A percentile compares a stretch with the other conserved stretches of the same genome.
phyloP scores from a whole-genome alignment of 2,888 invertebrate species.

The Spilosoma lubricipeda region DNA sequence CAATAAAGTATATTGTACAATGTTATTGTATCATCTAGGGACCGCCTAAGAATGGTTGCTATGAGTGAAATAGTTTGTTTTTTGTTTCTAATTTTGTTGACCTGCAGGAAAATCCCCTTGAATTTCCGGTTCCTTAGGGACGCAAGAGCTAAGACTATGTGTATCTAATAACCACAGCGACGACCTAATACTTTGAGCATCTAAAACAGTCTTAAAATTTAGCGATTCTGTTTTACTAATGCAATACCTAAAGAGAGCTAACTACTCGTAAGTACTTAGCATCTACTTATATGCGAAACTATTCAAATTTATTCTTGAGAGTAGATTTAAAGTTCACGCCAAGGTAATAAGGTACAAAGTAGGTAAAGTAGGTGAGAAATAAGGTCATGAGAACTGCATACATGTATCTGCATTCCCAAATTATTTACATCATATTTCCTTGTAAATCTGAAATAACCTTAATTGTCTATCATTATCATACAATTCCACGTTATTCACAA shows the following conservation, averaged over 20 bases:
- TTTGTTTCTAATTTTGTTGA: no score
- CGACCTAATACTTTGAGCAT: not conserved
- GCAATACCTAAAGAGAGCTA: not conserved
- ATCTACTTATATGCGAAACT: constrained; percentile 17
- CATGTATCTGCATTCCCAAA: no score
- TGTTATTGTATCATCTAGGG: no score
- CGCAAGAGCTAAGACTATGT: no score
- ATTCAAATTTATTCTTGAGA: constrained; percentile 26
- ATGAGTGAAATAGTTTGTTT: no score
- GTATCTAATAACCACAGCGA: not conserved
- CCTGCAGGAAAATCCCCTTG: not conserved
- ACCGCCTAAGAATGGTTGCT: no score
- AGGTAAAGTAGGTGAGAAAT: not conserved
- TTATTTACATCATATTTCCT: not conserved
- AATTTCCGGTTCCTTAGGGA: not conserved
- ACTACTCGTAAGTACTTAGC: constrained; percentile 7
- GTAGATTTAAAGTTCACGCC: constrained; percentile 10
- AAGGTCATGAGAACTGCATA: not conserved
- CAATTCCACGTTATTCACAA: not conserved
- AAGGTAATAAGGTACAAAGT: not conserved
- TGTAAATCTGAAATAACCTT: not conserved
- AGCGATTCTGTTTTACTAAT: not conserved
- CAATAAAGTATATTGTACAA: no score
- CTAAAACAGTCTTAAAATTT: constrained; percentile 6
- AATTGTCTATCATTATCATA: not conserved